Base-by-base conservation (phyloP, 1,140 invertebrate species). In the Hyles vespertilio region DNA sequence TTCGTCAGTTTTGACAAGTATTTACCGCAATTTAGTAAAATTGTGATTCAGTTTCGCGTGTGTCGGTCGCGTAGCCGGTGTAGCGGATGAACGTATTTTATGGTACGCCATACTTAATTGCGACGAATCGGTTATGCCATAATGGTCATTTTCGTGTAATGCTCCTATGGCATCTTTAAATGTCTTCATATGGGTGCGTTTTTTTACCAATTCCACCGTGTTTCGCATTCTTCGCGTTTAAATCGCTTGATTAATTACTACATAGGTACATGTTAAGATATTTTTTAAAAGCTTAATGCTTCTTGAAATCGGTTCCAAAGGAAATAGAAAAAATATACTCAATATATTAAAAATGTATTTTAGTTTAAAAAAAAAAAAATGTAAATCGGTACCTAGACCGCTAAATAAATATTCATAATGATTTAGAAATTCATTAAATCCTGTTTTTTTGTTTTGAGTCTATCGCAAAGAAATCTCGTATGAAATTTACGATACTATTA, bases 81-180 rank as follows among this genome's bases (percentile, higher is more conserved):
- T 59, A 65, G 51, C 66, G 61, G 58, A 69, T 63, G 58, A 60
- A 59, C 46, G 51, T 47, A 61, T 61, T 61, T 63, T 63, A 67
- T 61, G 67, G 63, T 63, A 71, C 60, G 67, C 64, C 63, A 59
- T 51, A 51, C 53, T 59, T 69, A 65, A 74, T 69, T 72, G 66
- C 48, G 58, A 67, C 69, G 62, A 74, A 71, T 76, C 59, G 59
- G 63, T 76, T 76, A 68, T 74, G 61, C 73, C 66, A 73, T 70
- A 63, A 48, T 58, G n/a, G 36, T 48, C n/a, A 48, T 10, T 48
- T 48, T 48, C 12, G 46, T 48, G 12, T n/a, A 48, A 11, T 48
- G 5, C n/a, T n/a, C 7, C 36, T 40, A 8, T 40, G 36, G 36
- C 36, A 40, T 40, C 8, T 40, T 40, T 40, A 1, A 40, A 40